Percentiles rank a stretch among this genome's conserved stretches.
phyloP scores from a whole-genome alignment of 2,113 vertebrate species.

The Ivindomyrus marchei region DNA sequence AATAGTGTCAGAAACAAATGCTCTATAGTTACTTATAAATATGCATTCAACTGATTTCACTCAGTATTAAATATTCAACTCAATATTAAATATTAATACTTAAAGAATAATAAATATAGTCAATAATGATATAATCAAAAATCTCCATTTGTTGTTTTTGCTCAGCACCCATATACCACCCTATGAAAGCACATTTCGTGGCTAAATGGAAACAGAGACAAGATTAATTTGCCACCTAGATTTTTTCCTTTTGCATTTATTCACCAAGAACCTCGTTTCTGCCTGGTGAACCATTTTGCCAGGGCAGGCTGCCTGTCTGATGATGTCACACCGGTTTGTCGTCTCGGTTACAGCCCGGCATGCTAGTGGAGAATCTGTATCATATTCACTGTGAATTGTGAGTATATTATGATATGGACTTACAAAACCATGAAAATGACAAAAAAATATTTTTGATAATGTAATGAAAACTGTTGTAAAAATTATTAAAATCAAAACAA shows the following conservation, averaged over 20 bases:
- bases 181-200: background rate
- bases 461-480: background rate
- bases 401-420: background rate
- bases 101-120: background rate
- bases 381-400: background rate
- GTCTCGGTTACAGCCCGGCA: background rate
- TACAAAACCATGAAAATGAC: background rate
- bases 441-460: constrained; percentile 1
- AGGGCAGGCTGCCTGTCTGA: background rate
- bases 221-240: background rate
- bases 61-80: background rate
- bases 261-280: background rate
- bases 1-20: background rate
- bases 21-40: background rate
- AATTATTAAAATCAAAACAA: background rate
- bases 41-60: background rate
- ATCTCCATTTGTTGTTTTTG: background rate
- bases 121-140: background rate
- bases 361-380: background rate
- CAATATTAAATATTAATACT: background rate
- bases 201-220: background rate
- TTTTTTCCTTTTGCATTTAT: background rate
- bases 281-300: background rate
- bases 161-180: background rate
- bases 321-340: background rate